Conservation (phyloP, 2,888 invertebrate species). For the Dione juno region DNA sequence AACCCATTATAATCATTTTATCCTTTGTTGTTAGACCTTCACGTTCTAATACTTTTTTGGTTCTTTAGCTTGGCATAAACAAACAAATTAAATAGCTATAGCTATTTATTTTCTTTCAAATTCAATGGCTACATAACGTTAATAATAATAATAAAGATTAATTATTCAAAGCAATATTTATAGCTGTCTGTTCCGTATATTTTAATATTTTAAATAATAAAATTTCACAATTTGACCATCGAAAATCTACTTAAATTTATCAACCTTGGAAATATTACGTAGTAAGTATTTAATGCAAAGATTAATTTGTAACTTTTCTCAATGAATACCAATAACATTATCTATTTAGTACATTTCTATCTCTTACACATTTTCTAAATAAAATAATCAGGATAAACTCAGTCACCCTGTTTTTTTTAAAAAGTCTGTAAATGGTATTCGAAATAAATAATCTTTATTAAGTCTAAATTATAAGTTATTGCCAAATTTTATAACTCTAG, state of each 20-base stretch:
- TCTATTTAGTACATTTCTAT: too few species aligned
- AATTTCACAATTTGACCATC: constrained; percentile 11
- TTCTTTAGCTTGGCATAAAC: constrained; percentile 8
- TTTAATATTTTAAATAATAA: background rate
- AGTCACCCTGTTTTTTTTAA: too few species aligned
- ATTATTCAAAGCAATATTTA: constrained; percentile 5
- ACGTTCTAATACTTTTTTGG: constrained; percentile 11
- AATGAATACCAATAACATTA: background rate
- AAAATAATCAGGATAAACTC: too few species aligned
- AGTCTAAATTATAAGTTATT: too few species aligned
- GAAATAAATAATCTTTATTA: too few species aligned
- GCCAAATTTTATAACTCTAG: too few species aligned
- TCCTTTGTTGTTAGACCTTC: constrained; percentile 24
- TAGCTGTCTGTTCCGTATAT: background rate
- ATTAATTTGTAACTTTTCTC: background rate
- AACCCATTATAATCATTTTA: constrained; percentile 31
- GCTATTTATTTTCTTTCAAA: background rate
- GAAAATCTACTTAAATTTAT: background rate
- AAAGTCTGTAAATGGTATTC: too few species aligned
- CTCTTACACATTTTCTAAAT: too few species aligned
- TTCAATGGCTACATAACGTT: background rate
- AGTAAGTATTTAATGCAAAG: background rate
- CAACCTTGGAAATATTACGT: background rate
- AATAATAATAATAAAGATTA: background rate
- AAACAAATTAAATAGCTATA: background rate